Conservation (phyloP, 1,140 invertebrate species). For the Callitettix versicolor region DNA sequence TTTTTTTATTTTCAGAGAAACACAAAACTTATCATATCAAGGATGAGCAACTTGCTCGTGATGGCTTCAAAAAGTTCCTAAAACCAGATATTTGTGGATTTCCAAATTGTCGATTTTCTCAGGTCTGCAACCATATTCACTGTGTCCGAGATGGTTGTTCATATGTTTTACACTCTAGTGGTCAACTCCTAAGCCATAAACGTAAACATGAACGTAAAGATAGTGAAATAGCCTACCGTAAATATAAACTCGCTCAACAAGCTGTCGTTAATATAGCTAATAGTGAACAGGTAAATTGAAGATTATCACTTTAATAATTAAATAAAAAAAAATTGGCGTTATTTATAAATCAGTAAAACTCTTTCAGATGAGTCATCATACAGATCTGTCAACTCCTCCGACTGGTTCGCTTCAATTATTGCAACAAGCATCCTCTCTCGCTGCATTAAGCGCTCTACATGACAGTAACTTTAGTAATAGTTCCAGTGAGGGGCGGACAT, state of each 20-base stretch:
- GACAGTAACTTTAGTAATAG: slow-evolving; percentile 34
- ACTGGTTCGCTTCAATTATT: slow-evolving; percentile 24
- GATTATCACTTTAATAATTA: no score
- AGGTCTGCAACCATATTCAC: slow-evolving; percentile 95
- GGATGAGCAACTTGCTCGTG: slow-evolving; percentile 87
- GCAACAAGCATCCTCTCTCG: slow-evolving; percentile 24
- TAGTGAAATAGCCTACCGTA: slow-evolving; percentile 70
- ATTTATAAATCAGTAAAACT: no score
- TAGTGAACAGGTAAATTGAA: slow-evolving; percentile 17
- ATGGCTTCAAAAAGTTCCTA: slow-evolving; percentile 98
- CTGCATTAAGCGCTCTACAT: slow-evolving; percentile 24
- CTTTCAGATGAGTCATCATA: slow-evolving; percentile 16
- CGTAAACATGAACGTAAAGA: slow-evolving; percentile 92
- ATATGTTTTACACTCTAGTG: slow-evolving; percentile 91
- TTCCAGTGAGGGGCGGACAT: slow-evolving; percentile 37
- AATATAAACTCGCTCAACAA: slow-evolving; percentile 55
- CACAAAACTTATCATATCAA: slow-evolving; percentile 98
- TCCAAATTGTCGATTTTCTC: slow-evolving; percentile 82
- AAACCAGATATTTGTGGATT: slow-evolving; percentile 91
- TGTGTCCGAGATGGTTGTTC: slow-evolving; percentile 91
- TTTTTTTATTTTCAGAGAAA: slow-evolving; percentile 71
- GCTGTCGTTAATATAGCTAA: slow-evolving; percentile 30
- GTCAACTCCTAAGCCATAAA: slow-evolving; percentile 95
- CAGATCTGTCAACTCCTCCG: slow-evolving; percentile 20
- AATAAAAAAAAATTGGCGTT: no score